phyloP scores from a whole-genome alignment of 2,888 invertebrate genomes.

The Euplexia lucipara region DNA sequence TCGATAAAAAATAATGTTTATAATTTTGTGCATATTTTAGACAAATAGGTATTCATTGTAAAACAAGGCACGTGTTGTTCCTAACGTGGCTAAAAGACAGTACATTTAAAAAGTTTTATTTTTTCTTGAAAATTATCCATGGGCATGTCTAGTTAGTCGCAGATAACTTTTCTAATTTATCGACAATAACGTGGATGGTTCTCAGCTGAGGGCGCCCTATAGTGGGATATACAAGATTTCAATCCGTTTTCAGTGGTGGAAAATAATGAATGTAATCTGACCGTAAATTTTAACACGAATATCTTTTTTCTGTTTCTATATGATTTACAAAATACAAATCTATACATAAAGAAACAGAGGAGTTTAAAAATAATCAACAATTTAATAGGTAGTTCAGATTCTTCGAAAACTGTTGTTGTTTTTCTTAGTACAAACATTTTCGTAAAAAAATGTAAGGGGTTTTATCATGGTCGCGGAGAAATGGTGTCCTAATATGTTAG shows the following conservation, averaged over 20 bases:
- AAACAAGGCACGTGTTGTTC: neutral
- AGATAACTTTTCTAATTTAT: constrained; percentile 30
- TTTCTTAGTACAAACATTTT: neutral
- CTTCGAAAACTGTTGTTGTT: too few species aligned
- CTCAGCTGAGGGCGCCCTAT: constrained; percentile 4
- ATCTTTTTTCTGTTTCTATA: neutral
- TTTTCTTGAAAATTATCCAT: neutral
- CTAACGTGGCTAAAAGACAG: neutral
- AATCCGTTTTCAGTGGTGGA: neutral
- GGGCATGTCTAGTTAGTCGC: constrained; percentile 8
- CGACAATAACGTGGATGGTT: constrained; percentile 8
- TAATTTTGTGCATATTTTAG: too few species aligned
- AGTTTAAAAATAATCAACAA: too few species aligned
- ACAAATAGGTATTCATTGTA: too few species aligned
- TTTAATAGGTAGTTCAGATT: too few species aligned
- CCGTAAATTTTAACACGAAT: neutral
- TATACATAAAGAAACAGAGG: too few species aligned
- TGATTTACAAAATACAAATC: too few species aligned
- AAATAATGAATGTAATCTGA: constrained; percentile 14
- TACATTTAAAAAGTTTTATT: neutral
- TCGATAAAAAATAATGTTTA: too few species aligned
- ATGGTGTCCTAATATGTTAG: constrained; percentile 7
- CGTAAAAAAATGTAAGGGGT: constrained; percentile 5
- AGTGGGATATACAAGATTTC: constrained; percentile 15
- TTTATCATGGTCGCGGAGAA: neutral